Percentiles rank a stretch among this genome's conserved stretches.
phyloP scores from a whole-genome alignment of 2,113 vertebrate species.

The Chloroceryle aenea region DNA sequence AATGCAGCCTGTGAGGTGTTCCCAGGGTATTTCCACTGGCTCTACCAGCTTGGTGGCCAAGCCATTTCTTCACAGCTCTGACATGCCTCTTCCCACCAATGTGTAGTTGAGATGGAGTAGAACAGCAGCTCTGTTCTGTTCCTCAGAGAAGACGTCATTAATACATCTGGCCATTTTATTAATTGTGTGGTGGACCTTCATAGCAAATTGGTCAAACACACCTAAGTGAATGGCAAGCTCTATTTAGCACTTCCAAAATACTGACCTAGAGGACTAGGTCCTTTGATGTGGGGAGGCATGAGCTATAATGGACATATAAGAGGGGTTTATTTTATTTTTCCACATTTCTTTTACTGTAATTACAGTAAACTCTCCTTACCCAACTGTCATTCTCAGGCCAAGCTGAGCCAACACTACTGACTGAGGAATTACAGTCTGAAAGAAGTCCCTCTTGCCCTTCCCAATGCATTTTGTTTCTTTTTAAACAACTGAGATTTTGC shows the following conservation, averaged over 20 bases:
- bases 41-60: not conserved
- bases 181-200: not conserved
- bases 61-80: not conserved
- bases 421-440: not conserved
- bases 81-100: fast-evolving
- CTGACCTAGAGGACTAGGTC: not conserved
- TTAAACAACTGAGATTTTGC: not conserved
- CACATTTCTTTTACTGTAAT: not conserved
- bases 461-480: not conserved
- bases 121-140: not conserved
- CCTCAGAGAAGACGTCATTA: not conserved
- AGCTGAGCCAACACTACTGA: not conserved
- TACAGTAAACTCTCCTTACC: not conserved
- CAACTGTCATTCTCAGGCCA: not conserved
- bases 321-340: not conserved
- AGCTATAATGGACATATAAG: not conserved
- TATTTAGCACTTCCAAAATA: not conserved
- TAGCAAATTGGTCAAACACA: not conserved
- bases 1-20: not conserved
- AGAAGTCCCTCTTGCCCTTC: not conserved
- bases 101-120: not conserved
- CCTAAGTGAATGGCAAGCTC: not conserved
- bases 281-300: not conserved
- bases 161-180: not conserved
- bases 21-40: not conserved